These are phyloP conservation scores for Samia ricini DNA, from an alignment of 1,140 invertebrate species.

Conservation along the genomic window DNA sequence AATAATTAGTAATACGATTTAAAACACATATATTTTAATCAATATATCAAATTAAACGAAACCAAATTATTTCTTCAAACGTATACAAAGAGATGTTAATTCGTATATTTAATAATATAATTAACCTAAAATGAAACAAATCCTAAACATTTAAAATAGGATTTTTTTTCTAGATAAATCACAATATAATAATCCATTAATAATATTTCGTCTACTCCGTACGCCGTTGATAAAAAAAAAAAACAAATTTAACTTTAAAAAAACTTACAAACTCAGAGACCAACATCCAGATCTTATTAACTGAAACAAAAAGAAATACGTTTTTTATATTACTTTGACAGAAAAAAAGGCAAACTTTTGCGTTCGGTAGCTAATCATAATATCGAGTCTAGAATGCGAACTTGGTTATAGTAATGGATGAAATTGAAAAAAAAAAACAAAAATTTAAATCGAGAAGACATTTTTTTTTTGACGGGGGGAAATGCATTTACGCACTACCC, in stretches of 20 bases:
- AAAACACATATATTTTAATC: not conserved
- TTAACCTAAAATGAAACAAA: not conserved
- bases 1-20: not conserved
- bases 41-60: not conserved
- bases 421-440: too few species aligned
- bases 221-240: not conserved
- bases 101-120: not conserved
- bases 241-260: not conserved
- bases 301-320: constrained; percentile 21
- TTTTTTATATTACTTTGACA: too few species aligned
- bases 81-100: not conserved
- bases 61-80: not conserved
- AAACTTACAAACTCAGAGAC: constrained; percentile 6
- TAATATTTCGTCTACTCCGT: not conserved
- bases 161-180: not conserved
- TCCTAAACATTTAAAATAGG: not conserved
- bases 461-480: too few species aligned
- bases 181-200: not conserved
- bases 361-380: too few species aligned
- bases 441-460: too few species aligned
- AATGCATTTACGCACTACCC: too few species aligned
- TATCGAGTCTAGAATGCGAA: too few species aligned
- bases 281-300: constrained; percentile 13
- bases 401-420: too few species aligned
- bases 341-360: too few species aligned